These are phyloP conservation scores for Anastrepha ludens DNA, from an alignment of 1,140 invertebrate species.

Conservation along the genomic window DNA sequence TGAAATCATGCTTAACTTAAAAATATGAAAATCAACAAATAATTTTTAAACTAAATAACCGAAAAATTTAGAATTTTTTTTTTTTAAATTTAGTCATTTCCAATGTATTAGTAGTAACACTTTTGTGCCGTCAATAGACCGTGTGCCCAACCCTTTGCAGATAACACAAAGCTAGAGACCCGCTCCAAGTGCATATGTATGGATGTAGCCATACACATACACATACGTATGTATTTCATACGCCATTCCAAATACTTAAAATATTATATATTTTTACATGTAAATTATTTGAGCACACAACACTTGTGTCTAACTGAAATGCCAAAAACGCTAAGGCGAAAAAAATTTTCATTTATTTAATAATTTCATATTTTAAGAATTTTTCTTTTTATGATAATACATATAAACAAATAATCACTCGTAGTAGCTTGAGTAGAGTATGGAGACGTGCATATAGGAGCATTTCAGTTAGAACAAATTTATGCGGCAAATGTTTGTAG, in stretches of 20 bases:
- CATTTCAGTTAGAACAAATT: no score
- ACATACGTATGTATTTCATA: no score
- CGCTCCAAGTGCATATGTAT: not conserved
- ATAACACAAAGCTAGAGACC: not conserved
- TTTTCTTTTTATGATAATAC: not conserved
- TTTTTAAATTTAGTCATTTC: not conserved
- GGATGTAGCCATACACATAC: not conserved
- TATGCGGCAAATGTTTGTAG: no score
- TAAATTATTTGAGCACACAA: not conserved
- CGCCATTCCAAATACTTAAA: no score
- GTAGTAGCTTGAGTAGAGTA: no score
- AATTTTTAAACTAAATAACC: slow-evolving; percentile 24
- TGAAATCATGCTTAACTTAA: slow-evolving; percentile 29
- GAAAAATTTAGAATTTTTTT: slow-evolving; percentile 9
- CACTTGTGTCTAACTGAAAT: not conserved
- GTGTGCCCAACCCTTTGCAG: not conserved
- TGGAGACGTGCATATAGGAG: no score
- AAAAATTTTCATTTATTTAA: not conserved
- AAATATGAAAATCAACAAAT: slow-evolving; percentile 29
- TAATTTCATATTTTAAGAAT: not conserved
- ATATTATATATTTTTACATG: not conserved
- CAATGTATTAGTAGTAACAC: no score
- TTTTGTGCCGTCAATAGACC: not conserved
- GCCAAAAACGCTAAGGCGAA: not conserved
- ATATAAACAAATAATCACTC: not conserved